Evolutionary conservation across 2,797 vertebrate genomes (phyloP), one percentile per base, ranked within the genome.

Genomic region (Falco peregrinus): DNA sequence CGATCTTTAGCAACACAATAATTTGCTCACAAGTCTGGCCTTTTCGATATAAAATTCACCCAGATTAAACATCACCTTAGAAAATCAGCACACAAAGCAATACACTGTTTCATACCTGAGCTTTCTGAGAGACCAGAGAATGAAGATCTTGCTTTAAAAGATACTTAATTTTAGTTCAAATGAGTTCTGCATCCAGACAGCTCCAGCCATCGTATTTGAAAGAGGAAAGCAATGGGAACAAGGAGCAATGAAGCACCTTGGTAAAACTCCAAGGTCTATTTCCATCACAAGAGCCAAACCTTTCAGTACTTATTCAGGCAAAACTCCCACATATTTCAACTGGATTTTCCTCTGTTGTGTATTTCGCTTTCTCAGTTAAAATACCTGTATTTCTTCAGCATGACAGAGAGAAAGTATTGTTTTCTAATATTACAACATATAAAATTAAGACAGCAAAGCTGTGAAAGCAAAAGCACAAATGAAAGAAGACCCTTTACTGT

Each of bases 251-350:
- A 92, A 81, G 65, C 8, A 75, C 50, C 47, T 68, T 94, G 78
- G 67, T 87, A 90, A 92, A 95, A 79, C 18, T 93, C 75, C 78
- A 82, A 80, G 22, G 82, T 83, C 57, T 84, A 50, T 75, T 95
- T 93, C 53, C 41, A 92, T 39, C 21, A 35, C 73, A 73, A 78
- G 17, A 69, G 35, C 12, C 29, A 92, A 84, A 83, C 24, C 54
- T 84, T 85, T 77, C 61, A 64, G 20, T 39, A 47, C 43, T 63
- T 73, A 77, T 29, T 85, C 45, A 28, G 39, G 64, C 47, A 91
- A 89, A 86, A 75, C 8, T 65, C 28, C 4, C 3, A 4, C 3
- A 0, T 70, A 68, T 71, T 85, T 90, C 48, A 93, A 60, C 8
- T 0, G 3, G 24, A 60, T 87, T 89, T 74, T 83, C 41, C 51